Conservation (phyloP, 2,113 vertebrate species). For the Ptilonorhynchus violaceus region DNA sequence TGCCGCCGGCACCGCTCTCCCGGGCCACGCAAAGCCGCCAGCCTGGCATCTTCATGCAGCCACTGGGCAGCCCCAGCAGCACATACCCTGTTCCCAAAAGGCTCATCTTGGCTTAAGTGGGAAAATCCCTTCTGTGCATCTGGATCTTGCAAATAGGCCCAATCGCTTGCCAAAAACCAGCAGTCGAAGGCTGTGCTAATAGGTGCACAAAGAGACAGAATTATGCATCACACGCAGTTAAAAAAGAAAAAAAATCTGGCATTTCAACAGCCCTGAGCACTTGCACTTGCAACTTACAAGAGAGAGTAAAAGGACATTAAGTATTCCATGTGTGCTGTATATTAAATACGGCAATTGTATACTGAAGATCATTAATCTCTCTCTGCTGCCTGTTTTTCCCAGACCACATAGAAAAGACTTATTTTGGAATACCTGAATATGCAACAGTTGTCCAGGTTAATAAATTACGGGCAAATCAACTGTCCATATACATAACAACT, state of each 20-base stretch:
- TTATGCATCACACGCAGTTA: background rate
- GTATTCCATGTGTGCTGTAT: background rate
- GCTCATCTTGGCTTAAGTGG: background rate
- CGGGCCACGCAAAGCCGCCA: fast-evolving
- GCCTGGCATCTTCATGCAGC: fast-evolving
- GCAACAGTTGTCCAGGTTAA: background rate
- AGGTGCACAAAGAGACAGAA: background rate
- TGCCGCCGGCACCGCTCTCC: fast-evolving
- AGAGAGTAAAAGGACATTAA: background rate
- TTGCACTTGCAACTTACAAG: background rate
- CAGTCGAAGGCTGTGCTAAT: background rate
- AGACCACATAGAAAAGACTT: background rate
- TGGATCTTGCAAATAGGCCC: background rate
- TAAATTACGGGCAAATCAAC: background rate
- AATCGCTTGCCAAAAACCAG: background rate
- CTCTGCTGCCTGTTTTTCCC: background rate
- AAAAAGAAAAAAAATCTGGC: background rate
- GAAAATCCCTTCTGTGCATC: background rate
- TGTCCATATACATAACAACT: background rate
- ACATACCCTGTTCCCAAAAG: background rate
- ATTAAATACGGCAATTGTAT: background rate
- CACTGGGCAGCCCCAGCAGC: background rate
- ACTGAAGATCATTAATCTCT: background rate
- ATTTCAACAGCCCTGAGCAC: background rate
- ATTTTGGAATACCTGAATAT: background rate